Evolutionary conservation across 1,140 invertebrate genomes (phyloP), one percentile per base, ranked within the genome.

Genomic region (Scaptomyza montana): DNA sequence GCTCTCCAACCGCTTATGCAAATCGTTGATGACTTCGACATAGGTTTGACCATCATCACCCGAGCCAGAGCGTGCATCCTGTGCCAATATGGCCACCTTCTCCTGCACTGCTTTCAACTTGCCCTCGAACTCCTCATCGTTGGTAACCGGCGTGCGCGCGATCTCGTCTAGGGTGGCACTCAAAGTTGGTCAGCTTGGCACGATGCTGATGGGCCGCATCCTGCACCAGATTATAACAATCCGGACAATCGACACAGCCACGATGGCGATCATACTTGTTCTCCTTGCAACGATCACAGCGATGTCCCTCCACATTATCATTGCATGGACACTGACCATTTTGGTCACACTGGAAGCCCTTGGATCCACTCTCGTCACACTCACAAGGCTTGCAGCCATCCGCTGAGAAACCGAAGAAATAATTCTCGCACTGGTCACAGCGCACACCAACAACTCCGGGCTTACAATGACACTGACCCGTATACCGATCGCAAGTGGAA

Each of bases 201-300:
- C 97, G 93, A 84, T 99, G 98, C n/a, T 93, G 84, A 89, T 96
- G 95, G 0, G 97, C 97, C 1, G 96, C 95, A 69, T 97, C 95
- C 91, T 98, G 96, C 0, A 99, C 97, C 0, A 99, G 93, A 92
- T 97, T 98, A 89, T 99, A 99, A 90, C 98, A 99, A 13, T 96
- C 94, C 0, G 97, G 97, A 92, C 98, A 99, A 86, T 98, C 96
- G 57, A 97, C 92, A 86, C 97, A 98, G 10, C 97, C 97, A 45
- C 94, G 94, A 75, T 97, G 95, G 30, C 97, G 93, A 89, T 97
- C 95, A 80, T 95, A 95, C 90, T 97, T 98, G 90, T 99, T 98
- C 87, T 98, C 97, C 92, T 97, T 97, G 90, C 98, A 99, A 28
- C 96, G 94, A 86, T 99, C 97, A 90, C 98, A 99, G n/a, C 94